Evolutionary conservation across 2,888 invertebrate species (phyloP), one percentile per base, ranked within the genome.

Genomic region (Sinhomidia bicolor): DNA sequence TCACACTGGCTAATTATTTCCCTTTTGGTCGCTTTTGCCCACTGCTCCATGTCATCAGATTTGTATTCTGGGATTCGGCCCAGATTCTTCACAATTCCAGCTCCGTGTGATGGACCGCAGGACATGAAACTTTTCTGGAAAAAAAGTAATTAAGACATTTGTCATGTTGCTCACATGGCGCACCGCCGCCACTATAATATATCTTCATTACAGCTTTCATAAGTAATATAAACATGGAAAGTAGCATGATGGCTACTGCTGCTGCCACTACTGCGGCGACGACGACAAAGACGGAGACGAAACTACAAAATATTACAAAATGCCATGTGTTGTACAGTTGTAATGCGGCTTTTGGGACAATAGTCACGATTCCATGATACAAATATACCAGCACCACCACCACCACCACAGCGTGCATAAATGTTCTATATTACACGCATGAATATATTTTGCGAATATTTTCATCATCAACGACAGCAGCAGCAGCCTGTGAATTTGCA

Each of bases 101-200:
- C 89, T 29, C 89, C 89, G 71, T 90, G 90, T 20, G 90, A 89
- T 36, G 90, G 90, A 65, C 90, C 90, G 23, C 90, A 90, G 0
- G 62, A 20, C 80, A 87, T 85, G 87, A 90, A 90, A 65, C 85
- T 81, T 57, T 89, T 88, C 90, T 90, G 68, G 4, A 89, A 57
- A 54, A 71, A 86, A 47, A 74, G 74, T 41, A 81, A 74, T 85
- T 79, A 85, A 79, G 57, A 65, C 78, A n/a, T 85, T 60, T 41
- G 20, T 68, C 36, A 85, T 85, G 62, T 74, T 36, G 12, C 3
- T 36, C 7, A 36, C 36, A 36, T 36, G 36, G 36, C 7, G 7
- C 4, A 7, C 36, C 36, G 36, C n/a, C 36, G 2, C 17, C 80
- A 54, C 29, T 60, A 68, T 47, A 26, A 26, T 36, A 36, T 7